Conservation (phyloP, 2,797 vertebrate genomes). For the Varecia variegata region DNA sequence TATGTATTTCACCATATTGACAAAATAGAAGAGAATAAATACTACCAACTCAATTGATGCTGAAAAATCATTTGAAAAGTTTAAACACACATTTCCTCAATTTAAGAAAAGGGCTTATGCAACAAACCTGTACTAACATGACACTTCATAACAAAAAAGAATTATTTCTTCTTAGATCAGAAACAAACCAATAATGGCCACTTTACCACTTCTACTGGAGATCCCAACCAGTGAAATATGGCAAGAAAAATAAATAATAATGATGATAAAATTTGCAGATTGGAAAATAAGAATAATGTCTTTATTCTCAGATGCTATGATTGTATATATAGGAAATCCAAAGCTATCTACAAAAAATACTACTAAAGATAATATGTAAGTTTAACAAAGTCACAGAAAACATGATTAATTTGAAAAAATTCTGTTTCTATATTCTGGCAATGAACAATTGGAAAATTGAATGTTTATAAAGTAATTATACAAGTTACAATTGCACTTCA, state of each 20-base stretch:
- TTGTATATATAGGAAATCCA: background rate
- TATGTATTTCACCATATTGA: background rate
- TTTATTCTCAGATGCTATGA: background rate
- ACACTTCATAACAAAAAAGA: background rate
- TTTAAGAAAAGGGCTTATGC: background rate
- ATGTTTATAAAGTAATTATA: background rate
- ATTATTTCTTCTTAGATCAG: background rate
- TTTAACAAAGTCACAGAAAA: background rate
- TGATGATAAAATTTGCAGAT: background rate
- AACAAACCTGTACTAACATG: background rate
- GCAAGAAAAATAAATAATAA: background rate
- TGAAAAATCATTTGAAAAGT: background rate
- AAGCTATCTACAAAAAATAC: background rate
- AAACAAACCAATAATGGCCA: background rate
- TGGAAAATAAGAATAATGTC: background rate
- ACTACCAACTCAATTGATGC: background rate
- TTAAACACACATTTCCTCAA: background rate
- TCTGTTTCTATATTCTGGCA: background rate
- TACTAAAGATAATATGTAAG: background rate
- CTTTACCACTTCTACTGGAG: background rate
- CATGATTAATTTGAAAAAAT: background rate
- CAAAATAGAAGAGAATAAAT: background rate
- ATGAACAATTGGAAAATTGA: background rate
- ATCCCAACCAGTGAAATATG: background rate
- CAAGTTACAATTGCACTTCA: background rate